These are phyloP conservation scores for Pandion haliaetus DNA, from an alignment of 2,113 vertebrate genomes.

Conservation along the genomic window DNA sequence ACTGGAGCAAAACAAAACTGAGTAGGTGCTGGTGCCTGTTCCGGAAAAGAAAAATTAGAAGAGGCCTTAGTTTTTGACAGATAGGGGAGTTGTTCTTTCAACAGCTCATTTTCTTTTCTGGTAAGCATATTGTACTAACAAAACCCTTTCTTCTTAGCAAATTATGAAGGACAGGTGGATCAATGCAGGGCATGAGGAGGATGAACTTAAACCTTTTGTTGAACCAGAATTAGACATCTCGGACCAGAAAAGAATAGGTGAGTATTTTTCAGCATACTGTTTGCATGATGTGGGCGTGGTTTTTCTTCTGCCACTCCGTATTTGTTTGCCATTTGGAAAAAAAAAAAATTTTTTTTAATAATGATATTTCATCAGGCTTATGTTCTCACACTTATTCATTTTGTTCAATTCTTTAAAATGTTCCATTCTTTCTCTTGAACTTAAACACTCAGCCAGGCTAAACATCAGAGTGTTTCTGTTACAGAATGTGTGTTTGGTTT, in stretches of 20 bases:
- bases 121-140: background rate
- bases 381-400: background rate
- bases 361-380: background rate
- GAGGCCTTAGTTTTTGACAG: background rate
- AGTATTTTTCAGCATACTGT: background rate
- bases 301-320: background rate
- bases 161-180: slow-evolving; percentile 99
- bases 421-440: background rate
- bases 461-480: background rate
- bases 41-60: background rate
- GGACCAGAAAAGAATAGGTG: slow-evolving; percentile 97
- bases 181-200: slow-evolving; percentile 94
- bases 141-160: slow-evolving; percentile 79
- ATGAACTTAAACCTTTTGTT: slow-evolving; percentile 93
- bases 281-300: background rate
- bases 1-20: background rate
- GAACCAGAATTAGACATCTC: slow-evolving; percentile 96
- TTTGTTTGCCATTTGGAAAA: background rate
- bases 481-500: slow-evolving; percentile 15
- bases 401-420: background rate
- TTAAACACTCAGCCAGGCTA: background rate
- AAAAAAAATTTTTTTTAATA: background rate
- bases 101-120: background rate
- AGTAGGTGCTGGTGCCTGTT: background rate
- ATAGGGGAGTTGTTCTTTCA: background rate